Conservation (phyloP, 1,140 invertebrate genomes). For the Macrotrachela quadricornifera region DNA sequence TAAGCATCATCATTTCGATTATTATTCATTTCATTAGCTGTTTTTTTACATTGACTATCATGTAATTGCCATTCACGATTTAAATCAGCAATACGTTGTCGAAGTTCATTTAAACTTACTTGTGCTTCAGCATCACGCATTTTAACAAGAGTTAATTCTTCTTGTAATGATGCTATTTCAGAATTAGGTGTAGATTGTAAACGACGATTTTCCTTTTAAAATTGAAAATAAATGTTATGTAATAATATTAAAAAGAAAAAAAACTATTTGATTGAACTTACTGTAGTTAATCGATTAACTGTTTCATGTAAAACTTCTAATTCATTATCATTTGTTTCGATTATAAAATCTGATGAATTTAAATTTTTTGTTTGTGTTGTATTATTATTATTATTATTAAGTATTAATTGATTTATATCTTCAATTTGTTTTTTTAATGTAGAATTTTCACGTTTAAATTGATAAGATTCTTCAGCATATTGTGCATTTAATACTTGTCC, state of each 20-base stretch:
- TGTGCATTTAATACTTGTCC: constrained; percentile 87
- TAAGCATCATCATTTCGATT: constrained; percentile 54
- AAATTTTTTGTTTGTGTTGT: constrained; percentile 13
- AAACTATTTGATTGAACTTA: too few species aligned
- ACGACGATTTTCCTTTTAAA: constrained; percentile 4
- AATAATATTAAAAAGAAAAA: too few species aligned
- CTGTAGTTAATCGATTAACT: neutral
- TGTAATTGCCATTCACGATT: constrained; percentile 44
- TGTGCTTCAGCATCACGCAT: constrained; percentile 83
- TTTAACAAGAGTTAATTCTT: constrained; percentile 89
- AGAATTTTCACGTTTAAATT: constrained; percentile 26
- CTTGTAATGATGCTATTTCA: constrained; percentile 48
- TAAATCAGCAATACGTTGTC: constrained; percentile 62
- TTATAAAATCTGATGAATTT: too few species aligned
- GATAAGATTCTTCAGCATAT: constrained; percentile 39
- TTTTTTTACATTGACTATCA: constrained; percentile 36
- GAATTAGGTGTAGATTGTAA: constrained; percentile 14
- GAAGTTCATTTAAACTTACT: constrained; percentile 75
- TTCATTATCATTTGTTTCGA: constrained; percentile 11
- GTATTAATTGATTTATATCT: too few species aligned
- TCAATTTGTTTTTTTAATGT: constrained; percentile 10
- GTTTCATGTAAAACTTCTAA: constrained; percentile 5
- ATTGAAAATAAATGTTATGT: too few species aligned
- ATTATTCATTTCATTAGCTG: constrained; percentile 1
- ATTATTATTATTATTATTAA: too few species aligned